phyloP scores from a whole-genome alignment of 2,113 vertebrate genomes.

The Psophia crepitans region DNA sequence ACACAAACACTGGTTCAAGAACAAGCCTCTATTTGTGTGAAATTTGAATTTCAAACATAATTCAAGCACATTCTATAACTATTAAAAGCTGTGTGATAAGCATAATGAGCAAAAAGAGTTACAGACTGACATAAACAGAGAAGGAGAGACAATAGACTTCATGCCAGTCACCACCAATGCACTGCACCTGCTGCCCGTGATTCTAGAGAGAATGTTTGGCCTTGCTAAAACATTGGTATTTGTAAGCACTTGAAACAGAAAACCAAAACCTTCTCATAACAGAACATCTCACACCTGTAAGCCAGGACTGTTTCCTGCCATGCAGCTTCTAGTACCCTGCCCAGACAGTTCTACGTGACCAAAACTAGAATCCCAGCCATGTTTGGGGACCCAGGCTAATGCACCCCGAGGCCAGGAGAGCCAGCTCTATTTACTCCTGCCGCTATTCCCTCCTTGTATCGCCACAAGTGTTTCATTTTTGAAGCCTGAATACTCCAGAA shows the following conservation, averaged over 20 bases:
- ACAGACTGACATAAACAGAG: constrained; percentile 57
- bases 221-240: background rate
- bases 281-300: background rate
- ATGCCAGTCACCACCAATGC: constrained; percentile 55
- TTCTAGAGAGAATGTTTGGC: constrained; percentile 38
- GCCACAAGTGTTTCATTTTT: background rate
- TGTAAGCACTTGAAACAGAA: background rate
- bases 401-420: background rate
- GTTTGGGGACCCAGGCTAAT: background rate
- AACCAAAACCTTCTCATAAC: background rate
- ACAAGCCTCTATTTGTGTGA: constrained; percentile 30
- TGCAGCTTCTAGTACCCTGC: background rate
- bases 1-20: constrained; percentile 30
- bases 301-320: background rate
- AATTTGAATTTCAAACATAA: constrained; percentile 66
- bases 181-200: constrained; percentile 48
- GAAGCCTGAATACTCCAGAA: background rate
- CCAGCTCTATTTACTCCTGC: background rate
- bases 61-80: constrained; percentile 59
- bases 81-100: constrained; percentile 66
- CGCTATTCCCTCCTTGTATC: background rate
- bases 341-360: background rate
- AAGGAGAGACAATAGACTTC: constrained; percentile 63
- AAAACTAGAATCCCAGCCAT: background rate
- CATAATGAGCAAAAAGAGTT: constrained; percentile 62